These are phyloP conservation scores for Timandra comae DNA, from an alignment of 2,888 invertebrate species.

Conservation along the genomic window DNA sequence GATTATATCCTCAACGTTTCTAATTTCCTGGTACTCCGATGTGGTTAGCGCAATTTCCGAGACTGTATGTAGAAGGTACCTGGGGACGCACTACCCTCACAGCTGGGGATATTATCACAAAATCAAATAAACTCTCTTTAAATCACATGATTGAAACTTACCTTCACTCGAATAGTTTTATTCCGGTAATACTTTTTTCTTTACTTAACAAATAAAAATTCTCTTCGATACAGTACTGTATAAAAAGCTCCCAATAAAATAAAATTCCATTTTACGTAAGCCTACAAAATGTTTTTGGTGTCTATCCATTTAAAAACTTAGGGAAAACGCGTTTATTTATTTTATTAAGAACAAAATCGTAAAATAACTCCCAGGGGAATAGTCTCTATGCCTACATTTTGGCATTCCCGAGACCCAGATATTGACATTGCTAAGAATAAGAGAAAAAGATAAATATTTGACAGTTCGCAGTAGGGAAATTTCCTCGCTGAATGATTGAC, in stretches of 20 bases:
- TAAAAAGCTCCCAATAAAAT: not conserved
- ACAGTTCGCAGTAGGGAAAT: constrained; percentile 48
- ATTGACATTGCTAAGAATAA: constrained; percentile 51
- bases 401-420: constrained; percentile 38
- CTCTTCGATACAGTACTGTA: too few species aligned
- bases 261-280: not conserved
- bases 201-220: constrained; percentile 3
- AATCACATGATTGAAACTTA: constrained; percentile 54
- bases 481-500: constrained; percentile 47
- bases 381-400: constrained; percentile 50
- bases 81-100: constrained; percentile 46
- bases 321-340: constrained; percentile 30
- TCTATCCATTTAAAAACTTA: constrained; percentile 9
- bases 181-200: constrained; percentile 1
- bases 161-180: constrained; percentile 27
- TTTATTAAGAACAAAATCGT: constrained; percentile 41
- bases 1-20: constrained; percentile 73
- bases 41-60: constrained; percentile 76
- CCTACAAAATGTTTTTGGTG: constrained; percentile 1
- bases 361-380: constrained; percentile 42
- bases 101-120: constrained; percentile 55
- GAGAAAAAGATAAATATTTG: constrained; percentile 55
- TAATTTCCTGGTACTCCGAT: constrained; percentile 74
- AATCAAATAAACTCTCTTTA: constrained; percentile 63
- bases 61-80: constrained; percentile 56